Evolutionary conservation across 2,113 vertebrate species (phyloP), one percentile per base, ranked within the genome.

Genomic region (Macrotus californicus): DNA sequence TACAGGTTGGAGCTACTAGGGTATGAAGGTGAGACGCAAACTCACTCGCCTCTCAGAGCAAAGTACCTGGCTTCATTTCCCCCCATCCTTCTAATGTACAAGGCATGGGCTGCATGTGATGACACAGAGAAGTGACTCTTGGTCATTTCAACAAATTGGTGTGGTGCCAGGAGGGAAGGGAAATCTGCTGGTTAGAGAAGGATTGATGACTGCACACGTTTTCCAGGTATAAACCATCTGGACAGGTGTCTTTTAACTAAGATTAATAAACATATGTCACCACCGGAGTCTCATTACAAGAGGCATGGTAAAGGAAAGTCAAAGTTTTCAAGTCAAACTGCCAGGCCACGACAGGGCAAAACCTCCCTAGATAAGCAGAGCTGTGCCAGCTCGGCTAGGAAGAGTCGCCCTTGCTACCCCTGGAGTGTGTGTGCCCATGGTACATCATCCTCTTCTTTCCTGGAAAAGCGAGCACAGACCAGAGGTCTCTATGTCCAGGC

Each of bases 1-100:
- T 97, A 98, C 98, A 99, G 98, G 98, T 98, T 98, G 91, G 87
- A 94, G 94, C 86, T 92, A 80, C 64, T 75, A 92, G 79, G 87
- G 76, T 88, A 75, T 66, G 83, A 93, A 0, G 5, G 89, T 8
- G 82, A 2, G 88, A 96, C 83, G 89, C 54, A 89, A 95, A 91
- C 81, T 97, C 1, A 0, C 54, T 94, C 76, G 75, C 72, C 86
- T 67, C 86, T 87, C 79, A 72, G 59, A 79, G 92, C 52, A n/a
- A 96, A 88, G 83, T 67, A 82, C 94, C 96, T 77, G 91, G 69
- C 82, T 88, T 91, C 83, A 88, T 91, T 97, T 86, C 79, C 83
- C 87, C 94, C 84, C 0, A 0, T 73, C 94, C 50, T 15, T 91
- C 81, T 94, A 87, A 93, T 34, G 94, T 77, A 61, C 77, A 76